phyloP scores from a whole-genome alignment of 2,113 vertebrate species.

The Arothron firmamentum region DNA sequence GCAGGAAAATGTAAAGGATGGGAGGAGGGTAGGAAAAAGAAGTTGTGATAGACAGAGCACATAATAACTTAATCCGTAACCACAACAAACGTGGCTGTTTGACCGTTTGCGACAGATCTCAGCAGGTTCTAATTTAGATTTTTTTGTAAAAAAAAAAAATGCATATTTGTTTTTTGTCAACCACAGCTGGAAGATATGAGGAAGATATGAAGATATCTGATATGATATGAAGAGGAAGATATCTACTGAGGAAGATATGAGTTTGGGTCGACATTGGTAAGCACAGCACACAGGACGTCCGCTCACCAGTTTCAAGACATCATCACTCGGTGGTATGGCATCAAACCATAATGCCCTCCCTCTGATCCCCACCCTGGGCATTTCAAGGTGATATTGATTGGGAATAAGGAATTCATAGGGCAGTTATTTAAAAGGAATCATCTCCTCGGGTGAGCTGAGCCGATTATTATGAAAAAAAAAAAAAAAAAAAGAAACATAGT shows the following conservation, averaged over 20 bases:
- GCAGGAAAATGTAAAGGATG: constrained; percentile 27
- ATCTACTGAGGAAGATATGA: background rate
- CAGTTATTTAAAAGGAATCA: constrained; percentile 5
- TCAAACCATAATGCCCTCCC: constrained; percentile 16
- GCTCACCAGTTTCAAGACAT: background rate
- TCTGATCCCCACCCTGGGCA: constrained; percentile 6
- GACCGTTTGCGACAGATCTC: no score
- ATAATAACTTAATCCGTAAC: constrained; percentile 26
- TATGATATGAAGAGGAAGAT: no score
- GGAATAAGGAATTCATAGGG: constrained; percentile 9
- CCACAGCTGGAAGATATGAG: no score
- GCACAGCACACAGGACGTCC: no score
- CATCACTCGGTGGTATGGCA: background rate
- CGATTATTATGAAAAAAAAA: constrained; percentile 4
- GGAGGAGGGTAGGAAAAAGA: constrained; percentile 63
- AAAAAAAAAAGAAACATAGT: background rate
- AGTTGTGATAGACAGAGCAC: constrained; percentile 55
- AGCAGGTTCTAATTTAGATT: no score
- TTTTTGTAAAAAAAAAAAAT: no score
- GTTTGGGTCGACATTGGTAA: background rate
- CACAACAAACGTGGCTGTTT: constrained; percentile 19
- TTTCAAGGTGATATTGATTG: constrained; percentile 14
- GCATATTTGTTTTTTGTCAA: no score
- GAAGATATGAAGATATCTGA: background rate
- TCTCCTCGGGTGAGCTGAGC: background rate